Base-by-base conservation (phyloP, 2,797 vertebrate genomes). In the Potorous gilbertii region DNA sequence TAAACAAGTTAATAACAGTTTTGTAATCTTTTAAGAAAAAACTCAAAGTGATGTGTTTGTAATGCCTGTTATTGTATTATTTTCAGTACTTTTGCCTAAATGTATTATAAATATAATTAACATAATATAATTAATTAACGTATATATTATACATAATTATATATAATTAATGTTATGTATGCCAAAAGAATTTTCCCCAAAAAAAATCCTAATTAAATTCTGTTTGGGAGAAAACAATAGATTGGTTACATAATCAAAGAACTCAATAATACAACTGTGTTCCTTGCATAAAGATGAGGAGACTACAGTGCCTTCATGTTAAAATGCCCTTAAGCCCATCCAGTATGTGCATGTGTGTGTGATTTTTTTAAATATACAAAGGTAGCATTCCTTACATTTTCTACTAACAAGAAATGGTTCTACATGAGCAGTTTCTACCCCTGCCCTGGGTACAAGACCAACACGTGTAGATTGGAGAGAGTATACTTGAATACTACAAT, bases 181-280 rank as follows among this genome's bases (percentile, higher is more conserved):
- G n/a, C 27, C 87, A 91, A 59, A 97, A 90, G 24, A 66, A 90
- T 13, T 90, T 95, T 93, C 27, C 54, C 92, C n/a, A n/a, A 74
- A 59, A 59, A 40, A 93, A 91, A 50, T 91, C 90, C n/a, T 66
- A 91, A 87, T 10, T 0, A 94, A 93, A 29, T 27, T 93, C 87
- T 93, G 16, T 40, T 93, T 93, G 95, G 93, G 92, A 92, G 50
- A 66, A 90, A 96, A 97, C 8, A 21, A 95, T 93, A 46, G 54
- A 0, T 94, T 91, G 50, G 0, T 28, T 94, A 8, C 34, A 91
- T 91, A 92, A 91, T 46, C 96, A 94, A 90, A 89, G 54, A 91
- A 91, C 24, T 40, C 18, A 74, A 21, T 81, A 81, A 46, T 81
- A 81, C n/a, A 81, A 40, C n/a, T 90, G 27, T 90, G 50, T 95